Conservation (phyloP, 2,888 invertebrate genomes). For the Phengaris arion region DNA sequence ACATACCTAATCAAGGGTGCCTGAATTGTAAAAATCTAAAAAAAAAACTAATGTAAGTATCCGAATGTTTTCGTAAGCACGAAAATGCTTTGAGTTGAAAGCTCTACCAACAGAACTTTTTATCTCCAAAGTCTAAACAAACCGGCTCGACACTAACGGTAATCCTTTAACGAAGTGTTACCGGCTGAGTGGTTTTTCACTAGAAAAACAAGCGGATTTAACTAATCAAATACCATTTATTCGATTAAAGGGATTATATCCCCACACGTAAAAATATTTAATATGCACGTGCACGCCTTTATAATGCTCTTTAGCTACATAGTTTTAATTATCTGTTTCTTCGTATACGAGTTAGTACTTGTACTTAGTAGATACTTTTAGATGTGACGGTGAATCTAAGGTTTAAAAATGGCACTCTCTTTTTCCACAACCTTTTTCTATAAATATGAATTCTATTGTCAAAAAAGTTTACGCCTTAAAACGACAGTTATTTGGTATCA, state of each 20-base stretch:
- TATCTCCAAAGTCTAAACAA: conserved; percentile 3
- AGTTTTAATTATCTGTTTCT: too few species aligned
- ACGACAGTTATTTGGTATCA: too few species aligned
- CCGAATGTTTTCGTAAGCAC: conserved; percentile 1
- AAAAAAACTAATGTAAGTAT: neutral
- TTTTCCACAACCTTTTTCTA: too few species aligned
- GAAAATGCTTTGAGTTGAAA: conserved; percentile 1
- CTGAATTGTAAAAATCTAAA: neutral
- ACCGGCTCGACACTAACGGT: conserved; percentile 1
- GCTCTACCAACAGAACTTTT: neutral
- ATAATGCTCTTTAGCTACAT: neutral
- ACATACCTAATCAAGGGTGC: neutral
- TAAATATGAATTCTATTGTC: too few species aligned
- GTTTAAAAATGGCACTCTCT: too few species aligned
- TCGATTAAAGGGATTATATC: neutral
- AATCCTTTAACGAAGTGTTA: conserved; percentile 6
- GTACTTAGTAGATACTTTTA: too few species aligned
- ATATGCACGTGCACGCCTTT: neutral
- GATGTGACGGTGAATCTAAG: too few species aligned
- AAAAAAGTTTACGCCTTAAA: too few species aligned
- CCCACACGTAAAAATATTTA: neutral
- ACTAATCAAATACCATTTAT: neutral
- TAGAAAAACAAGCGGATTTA: neutral
- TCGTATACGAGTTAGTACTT: too few species aligned
- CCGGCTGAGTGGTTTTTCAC: neutral